Evolutionary conservation across 2,888 invertebrate species (phyloP).

Genomic region (Drosophila prolongata): DNA sequence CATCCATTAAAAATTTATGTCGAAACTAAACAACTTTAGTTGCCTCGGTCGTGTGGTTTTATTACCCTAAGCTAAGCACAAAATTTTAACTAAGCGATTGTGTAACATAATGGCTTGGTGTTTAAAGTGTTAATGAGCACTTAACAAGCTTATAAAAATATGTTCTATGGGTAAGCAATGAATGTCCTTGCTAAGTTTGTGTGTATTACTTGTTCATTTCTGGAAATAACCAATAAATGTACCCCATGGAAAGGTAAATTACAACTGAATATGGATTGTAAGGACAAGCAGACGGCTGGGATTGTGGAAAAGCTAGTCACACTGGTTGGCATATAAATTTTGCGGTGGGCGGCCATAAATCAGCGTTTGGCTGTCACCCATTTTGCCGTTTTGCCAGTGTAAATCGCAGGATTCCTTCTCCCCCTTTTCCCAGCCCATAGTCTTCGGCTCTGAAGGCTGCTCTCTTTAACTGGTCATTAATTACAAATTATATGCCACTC

Average conservation of each 20-base stretch:
- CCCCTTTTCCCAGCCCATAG: constrained; percentile 9
- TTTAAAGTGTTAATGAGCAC: not conserved
- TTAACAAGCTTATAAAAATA: not conserved
- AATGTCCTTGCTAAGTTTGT: not conserved
- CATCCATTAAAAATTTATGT: too few relatives aligned
- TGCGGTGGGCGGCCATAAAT: constrained; percentile 79
- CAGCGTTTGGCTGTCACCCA: constrained; percentile 81
- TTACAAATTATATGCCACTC: constrained; percentile 76
- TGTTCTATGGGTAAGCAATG: too few relatives aligned
- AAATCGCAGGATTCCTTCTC: constrained; percentile 59
- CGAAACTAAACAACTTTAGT: too few relatives aligned
- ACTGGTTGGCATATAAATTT: constrained; percentile 80
- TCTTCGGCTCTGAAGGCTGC: constrained; percentile 55
- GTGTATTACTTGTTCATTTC: not conserved
- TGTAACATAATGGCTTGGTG: too few relatives aligned
- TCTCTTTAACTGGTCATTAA: constrained; percentile 76
- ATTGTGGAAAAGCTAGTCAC: constrained; percentile 46
- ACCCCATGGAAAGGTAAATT: constrained; percentile 27
- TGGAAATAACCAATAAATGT: constrained; percentile 9
- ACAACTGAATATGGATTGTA: constrained; percentile 61
- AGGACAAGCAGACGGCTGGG: constrained; percentile 48
- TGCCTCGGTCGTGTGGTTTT: not conserved
- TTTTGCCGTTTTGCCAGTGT: constrained; percentile 61
- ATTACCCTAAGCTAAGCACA: not conserved
- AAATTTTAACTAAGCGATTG: too few relatives aligned